Evolutionary conservation across 2,888 invertebrate species (phyloP).

Genomic region (Nudaria mundana): DNA sequence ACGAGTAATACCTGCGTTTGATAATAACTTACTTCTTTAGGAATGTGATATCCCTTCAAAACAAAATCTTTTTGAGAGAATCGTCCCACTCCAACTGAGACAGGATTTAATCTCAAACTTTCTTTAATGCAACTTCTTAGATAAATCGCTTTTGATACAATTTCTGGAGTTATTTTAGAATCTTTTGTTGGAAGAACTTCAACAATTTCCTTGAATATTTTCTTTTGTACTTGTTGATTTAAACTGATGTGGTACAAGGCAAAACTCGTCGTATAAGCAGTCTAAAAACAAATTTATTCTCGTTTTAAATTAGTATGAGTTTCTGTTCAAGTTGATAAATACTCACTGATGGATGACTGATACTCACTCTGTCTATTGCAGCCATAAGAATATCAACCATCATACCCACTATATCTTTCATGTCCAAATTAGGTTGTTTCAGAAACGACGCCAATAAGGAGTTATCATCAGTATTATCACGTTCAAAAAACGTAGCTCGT

Average conservation of each 20-base stretch:
- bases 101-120: constrained; percentile 89
- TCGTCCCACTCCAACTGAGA: constrained; percentile 91
- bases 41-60: constrained; percentile 87
- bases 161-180: constrained; percentile 79
- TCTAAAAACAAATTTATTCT: constrained; percentile 72
- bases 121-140: constrained; percentile 92
- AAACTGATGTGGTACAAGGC: constrained; percentile 89
- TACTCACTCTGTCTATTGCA: constrained; percentile 90
- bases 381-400: constrained; percentile 92
- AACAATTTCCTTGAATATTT: constrained; percentile 83
- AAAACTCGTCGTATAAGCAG: constrained; percentile 89
- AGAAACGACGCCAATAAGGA: constrained; percentile 87
- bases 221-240: constrained; percentile 85
- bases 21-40: constrained; percentile 84
- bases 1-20: too few relatives aligned
- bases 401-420: constrained; percentile 91
- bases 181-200: constrained; percentile 76
- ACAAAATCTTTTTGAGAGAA: constrained; percentile 85
- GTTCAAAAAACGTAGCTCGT: constrained; percentile 75
- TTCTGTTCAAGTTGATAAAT: too few relatives aligned
- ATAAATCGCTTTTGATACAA: constrained; percentile 83
- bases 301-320: background rate
- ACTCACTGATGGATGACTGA: too few relatives aligned
- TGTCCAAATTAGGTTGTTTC: constrained; percentile 84
- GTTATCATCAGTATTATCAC: constrained; percentile 36